These are phyloP conservation scores for Mythimna vitellina DNA, from an alignment of 2,888 invertebrate genomes.

Conservation along the genomic window DNA sequence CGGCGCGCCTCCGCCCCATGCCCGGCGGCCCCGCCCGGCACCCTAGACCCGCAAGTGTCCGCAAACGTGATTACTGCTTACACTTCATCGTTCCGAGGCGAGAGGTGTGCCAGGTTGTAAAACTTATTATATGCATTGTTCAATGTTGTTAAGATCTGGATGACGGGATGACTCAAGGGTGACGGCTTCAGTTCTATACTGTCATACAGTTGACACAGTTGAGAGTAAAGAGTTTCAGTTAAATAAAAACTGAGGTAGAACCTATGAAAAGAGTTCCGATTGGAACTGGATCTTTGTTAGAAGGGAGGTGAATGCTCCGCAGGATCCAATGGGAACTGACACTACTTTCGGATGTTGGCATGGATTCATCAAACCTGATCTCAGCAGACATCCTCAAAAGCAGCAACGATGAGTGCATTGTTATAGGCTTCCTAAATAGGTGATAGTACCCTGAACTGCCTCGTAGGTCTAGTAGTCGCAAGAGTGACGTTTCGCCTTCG, in stretches of 20 bases:
- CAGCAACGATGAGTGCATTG: too few species aligned
- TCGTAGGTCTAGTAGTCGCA: too few species aligned
- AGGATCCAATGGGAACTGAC: not conserved
- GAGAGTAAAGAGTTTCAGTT: conserved; percentile 14
- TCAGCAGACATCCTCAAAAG: not conserved
- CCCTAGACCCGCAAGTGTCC: not conserved
- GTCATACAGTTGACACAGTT: not conserved
- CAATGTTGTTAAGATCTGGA: not conserved
- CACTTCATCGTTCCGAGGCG: conserved; percentile 14
- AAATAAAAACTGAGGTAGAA: not conserved
- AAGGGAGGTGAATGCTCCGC: not conserved
- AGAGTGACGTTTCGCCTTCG: too few species aligned
- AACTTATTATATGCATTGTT: not conserved
- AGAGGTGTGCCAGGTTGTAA: not conserved
- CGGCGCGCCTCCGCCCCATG: conserved; percentile 21
- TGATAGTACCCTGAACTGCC: too few species aligned
- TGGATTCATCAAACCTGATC: not conserved
- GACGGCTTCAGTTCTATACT: conserved; percentile 18
- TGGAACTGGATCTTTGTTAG: not conserved
- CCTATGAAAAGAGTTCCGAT: not conserved
- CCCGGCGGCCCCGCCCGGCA: not conserved
- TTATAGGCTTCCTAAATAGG: too few species aligned
- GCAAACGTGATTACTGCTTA: conserved; percentile 4
- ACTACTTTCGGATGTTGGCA: not conserved
- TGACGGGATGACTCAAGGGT: not conserved